Conservation (phyloP, 2,888 invertebrate species). For the Sipunculus nudus region DNA sequence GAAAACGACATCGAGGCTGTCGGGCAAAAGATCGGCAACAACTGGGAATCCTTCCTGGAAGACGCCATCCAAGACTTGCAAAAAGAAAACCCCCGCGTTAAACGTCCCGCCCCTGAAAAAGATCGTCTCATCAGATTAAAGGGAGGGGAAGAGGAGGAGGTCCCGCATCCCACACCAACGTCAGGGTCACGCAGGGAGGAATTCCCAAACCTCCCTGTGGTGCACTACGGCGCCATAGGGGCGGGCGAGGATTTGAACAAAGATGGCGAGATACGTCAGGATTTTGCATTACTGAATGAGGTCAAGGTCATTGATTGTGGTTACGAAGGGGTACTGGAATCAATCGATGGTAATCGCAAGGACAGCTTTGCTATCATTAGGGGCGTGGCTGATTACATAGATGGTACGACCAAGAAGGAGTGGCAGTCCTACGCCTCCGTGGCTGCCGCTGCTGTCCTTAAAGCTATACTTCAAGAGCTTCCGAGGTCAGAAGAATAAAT, state of each 20-base stretch:
- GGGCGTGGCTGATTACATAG: constrained; percentile 93
- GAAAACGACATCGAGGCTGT: constrained; percentile 69
- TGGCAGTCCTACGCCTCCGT: constrained; percentile 97
- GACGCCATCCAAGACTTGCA: constrained; percentile 75
- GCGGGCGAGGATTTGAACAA: constrained; percentile 84
- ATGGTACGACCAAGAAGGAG: constrained; percentile 90
- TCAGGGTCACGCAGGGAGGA: constrained; percentile 4
- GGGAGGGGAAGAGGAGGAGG: constrained; percentile 1
- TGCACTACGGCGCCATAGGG: constrained; percentile 82
- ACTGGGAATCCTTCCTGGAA: constrained; percentile 80
- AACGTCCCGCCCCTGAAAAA: constrained; percentile 48
- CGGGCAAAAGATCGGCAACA: not conserved
- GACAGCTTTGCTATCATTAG: constrained; percentile 71
- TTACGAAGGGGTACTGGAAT: constrained; percentile 93
- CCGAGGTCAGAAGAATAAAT: too few species aligned
- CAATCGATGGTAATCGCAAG: constrained; percentile 64
- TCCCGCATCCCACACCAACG: constrained; percentile 10
- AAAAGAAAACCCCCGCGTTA: constrained; percentile 63
- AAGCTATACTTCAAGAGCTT: too few species aligned
- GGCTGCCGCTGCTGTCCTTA: constrained; percentile 96
- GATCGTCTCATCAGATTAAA: constrained; percentile 41
- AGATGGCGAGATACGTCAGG: constrained; percentile 77
- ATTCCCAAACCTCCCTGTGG: constrained; percentile 65
- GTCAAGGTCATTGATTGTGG: constrained; percentile 93
- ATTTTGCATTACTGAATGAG: constrained; percentile 84